Evolutionary conservation across 1,140 invertebrate species (phyloP).

Genomic region (Temnothorax curvispinosus): DNA sequence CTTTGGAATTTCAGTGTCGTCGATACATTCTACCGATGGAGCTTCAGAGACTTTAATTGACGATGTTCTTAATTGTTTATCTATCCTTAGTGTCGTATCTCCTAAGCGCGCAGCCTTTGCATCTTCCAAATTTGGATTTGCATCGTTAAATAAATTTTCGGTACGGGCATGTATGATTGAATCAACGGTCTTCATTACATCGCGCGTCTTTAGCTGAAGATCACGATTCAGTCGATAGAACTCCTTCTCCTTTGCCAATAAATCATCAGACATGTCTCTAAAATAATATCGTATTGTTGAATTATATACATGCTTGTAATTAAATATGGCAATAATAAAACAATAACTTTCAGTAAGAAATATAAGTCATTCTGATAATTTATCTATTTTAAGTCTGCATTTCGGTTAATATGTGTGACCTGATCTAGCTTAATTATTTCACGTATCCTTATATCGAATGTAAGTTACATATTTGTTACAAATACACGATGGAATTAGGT

Average conservation of each 20-base stretch:
- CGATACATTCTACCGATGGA: slow-evolving; percentile 17
- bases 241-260: slow-evolving; percentile 85
- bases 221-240: slow-evolving; percentile 85
- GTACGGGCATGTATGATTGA: slow-evolving; percentile 78
- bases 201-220: slow-evolving; percentile 83
- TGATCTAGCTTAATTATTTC: too few species aligned
- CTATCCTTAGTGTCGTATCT: background rate
- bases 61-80: background rate
- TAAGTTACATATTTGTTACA: too few species aligned
- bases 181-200: slow-evolving; percentile 85
- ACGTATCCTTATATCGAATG: too few species aligned
- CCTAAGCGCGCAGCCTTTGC: background rate
- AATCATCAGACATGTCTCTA: slow-evolving; percentile 80
- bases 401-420: too few species aligned
- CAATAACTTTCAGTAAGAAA: too few species aligned
- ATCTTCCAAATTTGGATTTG: slow-evolving; percentile 28
- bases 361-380: too few species aligned
- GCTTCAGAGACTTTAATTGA: background rate
- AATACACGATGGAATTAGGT: too few species aligned
- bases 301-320: background rate
- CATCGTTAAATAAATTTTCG: slow-evolving; percentile 7
- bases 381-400: too few species aligned
- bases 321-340: background rate
- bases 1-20: slow-evolving; percentile 2
- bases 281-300: background rate